A percentile compares a stretch with the other conserved stretches of the same genome.
Evolutionary conservation across 2,888 invertebrate species (phyloP).

Genomic region (Dastarcus helophoroides): DNA sequence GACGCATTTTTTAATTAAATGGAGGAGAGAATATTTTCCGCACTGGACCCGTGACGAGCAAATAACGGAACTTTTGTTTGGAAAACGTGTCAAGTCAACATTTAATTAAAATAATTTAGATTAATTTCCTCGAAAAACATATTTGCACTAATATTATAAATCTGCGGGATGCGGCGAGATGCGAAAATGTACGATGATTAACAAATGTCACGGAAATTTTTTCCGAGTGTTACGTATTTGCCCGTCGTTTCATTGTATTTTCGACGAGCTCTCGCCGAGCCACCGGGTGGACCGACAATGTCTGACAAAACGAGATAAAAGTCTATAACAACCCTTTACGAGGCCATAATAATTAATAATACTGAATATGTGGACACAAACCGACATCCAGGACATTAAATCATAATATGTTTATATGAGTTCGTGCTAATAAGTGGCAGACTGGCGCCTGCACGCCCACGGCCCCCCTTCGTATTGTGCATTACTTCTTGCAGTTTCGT

Average conservation of each 20-base stretch:
- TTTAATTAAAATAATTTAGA: too few species aligned
- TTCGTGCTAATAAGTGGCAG: conserved; percentile 20
- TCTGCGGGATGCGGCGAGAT: too few species aligned
- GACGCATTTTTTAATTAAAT: too few species aligned
- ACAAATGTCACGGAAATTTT: not conserved
- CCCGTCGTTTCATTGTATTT: not conserved
- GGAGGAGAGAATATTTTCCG: too few species aligned
- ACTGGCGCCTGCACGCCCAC: conserved; percentile 12
- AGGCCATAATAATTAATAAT: conserved; percentile 34
- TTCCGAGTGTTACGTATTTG: not conserved
- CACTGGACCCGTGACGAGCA: too few species aligned
- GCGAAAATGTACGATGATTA: too few species aligned
- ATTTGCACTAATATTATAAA: too few species aligned
- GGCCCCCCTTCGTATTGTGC: too few species aligned
- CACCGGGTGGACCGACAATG: conserved; percentile 25
- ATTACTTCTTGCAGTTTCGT: too few species aligned
- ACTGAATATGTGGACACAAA: conserved; percentile 20
- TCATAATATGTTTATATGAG: conserved; percentile 33
- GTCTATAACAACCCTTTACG: conserved; percentile 31
- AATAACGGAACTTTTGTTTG: too few species aligned
- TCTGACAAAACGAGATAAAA: conserved; percentile 33
- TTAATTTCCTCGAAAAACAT: too few species aligned
- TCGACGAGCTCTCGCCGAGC: not conserved
- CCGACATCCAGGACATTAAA: conserved; percentile 27
- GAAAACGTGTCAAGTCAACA: too few species aligned